These are phyloP conservation scores for Philaethria dido DNA, from an alignment of 2,888 invertebrate genomes.

Conservation along the genomic window DNA sequence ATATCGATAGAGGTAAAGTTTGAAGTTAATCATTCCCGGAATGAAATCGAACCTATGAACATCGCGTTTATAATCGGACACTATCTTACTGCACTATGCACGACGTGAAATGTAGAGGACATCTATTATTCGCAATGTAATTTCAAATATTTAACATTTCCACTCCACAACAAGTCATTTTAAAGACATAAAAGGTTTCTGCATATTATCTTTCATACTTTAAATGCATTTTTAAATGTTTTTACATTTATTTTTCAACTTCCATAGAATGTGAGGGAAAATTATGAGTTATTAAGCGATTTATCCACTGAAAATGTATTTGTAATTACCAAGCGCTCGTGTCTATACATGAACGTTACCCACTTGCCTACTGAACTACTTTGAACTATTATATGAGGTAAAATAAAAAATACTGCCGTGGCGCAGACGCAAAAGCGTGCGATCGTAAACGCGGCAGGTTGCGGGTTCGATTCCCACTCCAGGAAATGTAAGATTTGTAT, in stretches of 20 bases:
- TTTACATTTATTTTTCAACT: not conserved
- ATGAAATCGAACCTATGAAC: no score
- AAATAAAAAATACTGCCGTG: no score
- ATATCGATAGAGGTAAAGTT: no score
- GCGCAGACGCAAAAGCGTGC: no score
- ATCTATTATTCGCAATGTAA: not conserved
- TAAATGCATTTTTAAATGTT: conserved; percentile 12
- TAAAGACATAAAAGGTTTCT: not conserved
- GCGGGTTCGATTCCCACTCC: no score
- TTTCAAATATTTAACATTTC: not conserved
- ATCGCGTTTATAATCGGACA: no score
- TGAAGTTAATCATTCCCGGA: no score
- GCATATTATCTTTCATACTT: not conserved
- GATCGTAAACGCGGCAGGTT: no score
- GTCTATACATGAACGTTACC: conserved; percentile 4
- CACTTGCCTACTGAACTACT: conserved; percentile 20
- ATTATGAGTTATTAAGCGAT: conserved; percentile 18
- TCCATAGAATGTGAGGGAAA: not conserved
- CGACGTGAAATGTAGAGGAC: no score
- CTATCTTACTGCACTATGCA: no score
- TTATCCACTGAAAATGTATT: conserved; percentile 18
- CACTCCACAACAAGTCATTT: not conserved
- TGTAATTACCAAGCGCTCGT: conserved; percentile 12
- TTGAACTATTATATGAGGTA: not conserved
- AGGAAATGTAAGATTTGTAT: no score